Conservation (phyloP, 2,797 vertebrate species). For the Falco novaeseelandiae region DNA sequence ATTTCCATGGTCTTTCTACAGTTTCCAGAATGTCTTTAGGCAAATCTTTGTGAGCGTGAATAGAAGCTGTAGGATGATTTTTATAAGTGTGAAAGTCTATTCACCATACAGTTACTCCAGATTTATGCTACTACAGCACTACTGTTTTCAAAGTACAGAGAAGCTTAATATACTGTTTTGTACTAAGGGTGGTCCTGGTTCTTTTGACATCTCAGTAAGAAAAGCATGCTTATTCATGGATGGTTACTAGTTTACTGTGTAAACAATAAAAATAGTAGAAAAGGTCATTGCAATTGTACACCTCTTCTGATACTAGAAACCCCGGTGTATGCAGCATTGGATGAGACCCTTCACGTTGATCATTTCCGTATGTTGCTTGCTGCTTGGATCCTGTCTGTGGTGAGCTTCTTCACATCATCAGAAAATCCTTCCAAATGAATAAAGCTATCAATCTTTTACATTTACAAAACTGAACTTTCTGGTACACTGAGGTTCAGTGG, state of each 20-base stretch:
- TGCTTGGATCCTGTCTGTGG: not conserved
- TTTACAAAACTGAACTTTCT: not conserved
- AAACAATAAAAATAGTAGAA: not conserved
- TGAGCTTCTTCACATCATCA: not conserved
- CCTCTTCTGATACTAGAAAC: not conserved
- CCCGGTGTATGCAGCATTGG: not conserved
- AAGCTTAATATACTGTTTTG: not conserved
- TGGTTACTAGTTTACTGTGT: not conserved
- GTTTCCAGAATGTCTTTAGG: not conserved
- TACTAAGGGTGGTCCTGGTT: not conserved
- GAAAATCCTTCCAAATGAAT: not conserved
- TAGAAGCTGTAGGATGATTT: not conserved
- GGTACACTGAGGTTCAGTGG: not conserved
- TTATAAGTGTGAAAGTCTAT: not conserved
- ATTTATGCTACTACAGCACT: not conserved
- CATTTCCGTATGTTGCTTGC: accelerated
- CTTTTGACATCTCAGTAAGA: not conserved
- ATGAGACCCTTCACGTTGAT: accelerated
- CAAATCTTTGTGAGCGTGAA: not conserved
- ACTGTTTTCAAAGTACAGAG: not conserved
- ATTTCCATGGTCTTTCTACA: not conserved
- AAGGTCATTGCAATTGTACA: accelerated
- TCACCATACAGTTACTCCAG: not conserved
- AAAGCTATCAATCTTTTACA: not conserved
- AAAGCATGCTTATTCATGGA: not conserved